Evolutionary conservation across 2,797 vertebrate genomes (phyloP).

Genomic region (Chrysocyon brachyurus): DNA sequence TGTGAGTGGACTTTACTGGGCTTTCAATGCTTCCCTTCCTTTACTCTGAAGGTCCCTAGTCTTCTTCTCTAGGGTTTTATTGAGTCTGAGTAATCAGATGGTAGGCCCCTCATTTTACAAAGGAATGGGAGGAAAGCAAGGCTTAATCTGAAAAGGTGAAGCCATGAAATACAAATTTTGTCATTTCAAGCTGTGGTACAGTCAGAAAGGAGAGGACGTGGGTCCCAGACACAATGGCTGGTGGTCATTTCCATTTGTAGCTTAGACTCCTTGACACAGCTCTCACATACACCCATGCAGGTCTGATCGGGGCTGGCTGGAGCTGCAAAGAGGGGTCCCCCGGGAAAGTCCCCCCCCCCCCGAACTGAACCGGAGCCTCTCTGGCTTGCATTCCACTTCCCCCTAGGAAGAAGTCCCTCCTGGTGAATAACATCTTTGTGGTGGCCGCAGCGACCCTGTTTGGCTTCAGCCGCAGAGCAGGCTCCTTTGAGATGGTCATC

Average conservation of each 20-base stretch:
- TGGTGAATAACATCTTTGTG: slow-evolving; percentile 94
- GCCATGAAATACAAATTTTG: neutral
- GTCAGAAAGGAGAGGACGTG: neutral
- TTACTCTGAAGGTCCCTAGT: neutral
- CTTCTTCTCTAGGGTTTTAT: neutral
- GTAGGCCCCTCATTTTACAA: neutral
- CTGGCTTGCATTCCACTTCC: neutral
- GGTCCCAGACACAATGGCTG: neutral
- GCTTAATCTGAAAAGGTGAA: neutral
- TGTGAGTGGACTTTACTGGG: no score
- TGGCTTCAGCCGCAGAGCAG: slow-evolving; percentile 90
- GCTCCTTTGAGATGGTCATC: slow-evolving; percentile 96
- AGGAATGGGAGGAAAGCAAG: neutral
- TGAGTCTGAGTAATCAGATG: neutral
- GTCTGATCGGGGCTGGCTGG: neutral
- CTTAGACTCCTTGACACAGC: neutral
- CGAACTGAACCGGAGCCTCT: neutral
- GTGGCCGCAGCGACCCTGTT: slow-evolving; percentile 90
- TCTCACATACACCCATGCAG: fast-evolving
- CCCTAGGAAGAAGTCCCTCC: slow-evolving; percentile 94
- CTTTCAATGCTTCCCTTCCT: neutral
- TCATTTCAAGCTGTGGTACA: neutral
- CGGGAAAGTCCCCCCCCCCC: neutral
- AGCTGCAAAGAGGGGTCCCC: neutral
- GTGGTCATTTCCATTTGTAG: neutral